phyloP scores from a whole-genome alignment of 2,113 vertebrate species.

The Marcusenius ussheri region DNA sequence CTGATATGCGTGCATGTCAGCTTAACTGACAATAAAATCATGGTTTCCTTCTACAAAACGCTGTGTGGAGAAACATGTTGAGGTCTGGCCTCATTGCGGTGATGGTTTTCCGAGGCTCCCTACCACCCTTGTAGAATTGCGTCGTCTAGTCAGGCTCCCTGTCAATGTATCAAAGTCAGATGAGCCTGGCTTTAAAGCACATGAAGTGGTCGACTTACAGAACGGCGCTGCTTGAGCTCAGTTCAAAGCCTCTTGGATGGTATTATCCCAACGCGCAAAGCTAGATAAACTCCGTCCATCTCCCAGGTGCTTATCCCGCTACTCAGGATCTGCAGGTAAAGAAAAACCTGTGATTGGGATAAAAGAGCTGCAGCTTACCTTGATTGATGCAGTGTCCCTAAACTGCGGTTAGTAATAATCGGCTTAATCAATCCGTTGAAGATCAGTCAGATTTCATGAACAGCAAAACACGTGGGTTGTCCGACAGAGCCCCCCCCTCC shows the following conservation, averaged over 20 bases:
- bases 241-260: not conserved
- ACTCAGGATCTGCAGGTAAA: not conserved
- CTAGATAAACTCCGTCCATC: not conserved
- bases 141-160: not conserved
- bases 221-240: not conserved
- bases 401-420: not conserved
- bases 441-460: not conserved
- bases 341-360: not conserved
- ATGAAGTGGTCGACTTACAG: not conserved
- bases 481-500: not conserved
- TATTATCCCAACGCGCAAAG: not conserved
- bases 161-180: not conserved
- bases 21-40: not conserved
- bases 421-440: not conserved
- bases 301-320: not conserved
- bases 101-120: not conserved
- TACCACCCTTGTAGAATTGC: not conserved
- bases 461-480: not conserved
- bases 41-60: not conserved
- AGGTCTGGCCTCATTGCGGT: not conserved
- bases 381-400: not conserved
- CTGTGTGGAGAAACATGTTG: slow-evolving; percentile 12
- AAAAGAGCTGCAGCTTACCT: not conserved
- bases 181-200: not conserved
- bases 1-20: not conserved